These are phyloP conservation scores for Brachyopa scutellaris DNA, from an alignment of 2,888 invertebrate species.

Conservation along the genomic window DNA sequence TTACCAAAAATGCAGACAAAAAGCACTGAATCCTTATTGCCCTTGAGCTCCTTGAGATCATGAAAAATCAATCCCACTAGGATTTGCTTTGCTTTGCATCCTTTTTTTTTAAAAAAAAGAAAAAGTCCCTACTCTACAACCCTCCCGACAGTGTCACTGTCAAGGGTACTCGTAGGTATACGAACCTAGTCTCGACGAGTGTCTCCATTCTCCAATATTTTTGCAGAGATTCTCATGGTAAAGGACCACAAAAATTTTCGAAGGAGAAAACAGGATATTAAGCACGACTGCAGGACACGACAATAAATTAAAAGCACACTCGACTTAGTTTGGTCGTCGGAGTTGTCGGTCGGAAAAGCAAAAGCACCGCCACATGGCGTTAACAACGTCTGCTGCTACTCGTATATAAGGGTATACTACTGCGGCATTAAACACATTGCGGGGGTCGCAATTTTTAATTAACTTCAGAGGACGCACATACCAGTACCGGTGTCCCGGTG, in stretches of 20 bases:
- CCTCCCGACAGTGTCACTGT: constrained; percentile 53
- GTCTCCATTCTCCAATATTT: constrained; percentile 24
- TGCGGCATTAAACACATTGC: constrained; percentile 69
- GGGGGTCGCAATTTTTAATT: constrained; percentile 72
- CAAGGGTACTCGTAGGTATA: constrained; percentile 50
- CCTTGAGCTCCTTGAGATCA: constrained; percentile 43
- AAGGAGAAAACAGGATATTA: constrained; percentile 64
- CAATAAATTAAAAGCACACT: constrained; percentile 70
- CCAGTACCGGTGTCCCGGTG: constrained; percentile 6
- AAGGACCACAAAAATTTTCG: constrained; percentile 24
- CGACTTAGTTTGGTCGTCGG: constrained; percentile 23
- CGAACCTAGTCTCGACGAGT: constrained; percentile 7
- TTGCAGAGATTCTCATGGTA: constrained; percentile 47
- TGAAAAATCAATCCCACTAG: constrained; percentile 60
- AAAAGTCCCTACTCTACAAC: background rate
- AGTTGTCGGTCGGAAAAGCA: background rate
- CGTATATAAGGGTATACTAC: constrained; percentile 1
- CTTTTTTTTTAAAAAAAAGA: constrained; percentile 1
- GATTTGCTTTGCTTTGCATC: background rate
- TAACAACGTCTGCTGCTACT: constrained; percentile 41
- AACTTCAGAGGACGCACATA: constrained; percentile 58
- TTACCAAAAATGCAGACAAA: constrained; percentile 61
- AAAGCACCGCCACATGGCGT: constrained; percentile 45
- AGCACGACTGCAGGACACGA: constrained; percentile 70
- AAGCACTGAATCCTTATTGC: constrained; percentile 66